phyloP scores from a whole-genome alignment of 2,888 invertebrate genomes.

The Empis livida region DNA sequence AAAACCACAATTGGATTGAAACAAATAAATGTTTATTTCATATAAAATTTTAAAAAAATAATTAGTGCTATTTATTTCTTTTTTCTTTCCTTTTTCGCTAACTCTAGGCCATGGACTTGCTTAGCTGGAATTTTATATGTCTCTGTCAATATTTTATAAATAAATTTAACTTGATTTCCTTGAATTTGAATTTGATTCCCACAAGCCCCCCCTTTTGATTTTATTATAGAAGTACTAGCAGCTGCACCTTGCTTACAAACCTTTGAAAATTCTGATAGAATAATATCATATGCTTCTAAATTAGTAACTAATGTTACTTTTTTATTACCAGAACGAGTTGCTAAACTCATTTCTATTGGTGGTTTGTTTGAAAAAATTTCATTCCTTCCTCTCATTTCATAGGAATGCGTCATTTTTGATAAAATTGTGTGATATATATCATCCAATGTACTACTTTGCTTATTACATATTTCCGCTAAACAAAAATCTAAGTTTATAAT shows the following conservation, averaged over 20 bases:
- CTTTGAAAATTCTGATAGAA: conserved; percentile 62
- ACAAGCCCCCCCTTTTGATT: no score
- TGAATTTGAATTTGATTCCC: conserved; percentile 74
- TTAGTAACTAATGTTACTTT: conserved; percentile 87
- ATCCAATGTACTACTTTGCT: conserved; percentile 45
- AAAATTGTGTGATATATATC: conserved; percentile 51
- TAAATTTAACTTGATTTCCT: conserved; percentile 67
- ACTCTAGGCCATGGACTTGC: conserved; percentile 31
- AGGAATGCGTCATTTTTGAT: conserved; percentile 46
- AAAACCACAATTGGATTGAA: no score
- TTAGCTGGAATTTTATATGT: conserved; percentile 34
- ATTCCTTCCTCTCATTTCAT: conserved; percentile 32
- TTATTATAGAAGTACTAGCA: conserved; percentile 70
- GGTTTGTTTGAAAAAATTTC: conserved; percentile 51
- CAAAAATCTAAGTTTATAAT: conserved; percentile 26
- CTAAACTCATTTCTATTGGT: conserved; percentile 63
- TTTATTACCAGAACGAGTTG: conserved; percentile 72
- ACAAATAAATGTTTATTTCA: no score
- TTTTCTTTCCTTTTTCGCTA: conserved; percentile 27
- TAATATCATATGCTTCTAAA: conserved; percentile 75
- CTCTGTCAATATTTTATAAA: conserved; percentile 31
- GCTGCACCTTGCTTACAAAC: conserved; percentile 75
- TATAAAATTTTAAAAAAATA: no score
- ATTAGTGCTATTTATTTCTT: neutral
- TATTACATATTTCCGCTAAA: conserved; percentile 22